These are phyloP conservation scores for Rhinatrema bivittatum DNA, from an alignment of 2,797 vertebrate genomes.

Conservation along the genomic window DNA sequence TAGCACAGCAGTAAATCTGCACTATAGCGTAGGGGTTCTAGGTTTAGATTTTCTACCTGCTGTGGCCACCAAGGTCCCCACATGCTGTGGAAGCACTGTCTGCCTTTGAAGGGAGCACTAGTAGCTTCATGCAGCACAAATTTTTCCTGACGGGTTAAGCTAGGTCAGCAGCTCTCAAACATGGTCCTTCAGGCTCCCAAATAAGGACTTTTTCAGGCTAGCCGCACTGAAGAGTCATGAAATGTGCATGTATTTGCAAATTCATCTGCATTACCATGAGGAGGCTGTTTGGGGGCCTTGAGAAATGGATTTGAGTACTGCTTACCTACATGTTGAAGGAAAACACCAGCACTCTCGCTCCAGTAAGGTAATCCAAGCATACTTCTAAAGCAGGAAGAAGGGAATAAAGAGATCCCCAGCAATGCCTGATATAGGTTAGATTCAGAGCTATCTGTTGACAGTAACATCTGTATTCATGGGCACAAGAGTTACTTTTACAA, in stretches of 20 bases:
- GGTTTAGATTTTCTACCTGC: neutral
- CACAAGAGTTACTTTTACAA: no score
- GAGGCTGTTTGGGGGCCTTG: neutral
- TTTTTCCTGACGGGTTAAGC: neutral
- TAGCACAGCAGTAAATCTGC: neutral
- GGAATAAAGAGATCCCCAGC: no score
- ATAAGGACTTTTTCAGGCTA: no score
- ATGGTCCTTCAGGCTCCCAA: no score
- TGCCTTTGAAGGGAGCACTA: neutral
- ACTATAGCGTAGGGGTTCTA: neutral
- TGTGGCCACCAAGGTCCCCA: neutral
- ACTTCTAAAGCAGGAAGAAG: neutral
- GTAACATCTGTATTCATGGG: no score
- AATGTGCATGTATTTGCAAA: no score
- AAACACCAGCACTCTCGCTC: no score
- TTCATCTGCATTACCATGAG: neutral
- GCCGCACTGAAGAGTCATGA: no score
- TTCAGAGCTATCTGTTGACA: no score
- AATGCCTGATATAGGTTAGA: no score
- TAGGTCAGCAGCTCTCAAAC: no score
- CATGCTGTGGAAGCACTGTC: neutral
- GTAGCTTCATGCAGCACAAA: neutral
- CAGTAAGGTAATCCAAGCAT: neutral
- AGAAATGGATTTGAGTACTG: conserved; percentile 2
- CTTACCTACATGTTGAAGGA: conserved; percentile 3